A percentile compares a stretch with the other conserved stretches of the same genome.
Evolutionary conservation across 2,888 invertebrate species (phyloP).

Genomic region (Melikaiella ostensackeni): DNA sequence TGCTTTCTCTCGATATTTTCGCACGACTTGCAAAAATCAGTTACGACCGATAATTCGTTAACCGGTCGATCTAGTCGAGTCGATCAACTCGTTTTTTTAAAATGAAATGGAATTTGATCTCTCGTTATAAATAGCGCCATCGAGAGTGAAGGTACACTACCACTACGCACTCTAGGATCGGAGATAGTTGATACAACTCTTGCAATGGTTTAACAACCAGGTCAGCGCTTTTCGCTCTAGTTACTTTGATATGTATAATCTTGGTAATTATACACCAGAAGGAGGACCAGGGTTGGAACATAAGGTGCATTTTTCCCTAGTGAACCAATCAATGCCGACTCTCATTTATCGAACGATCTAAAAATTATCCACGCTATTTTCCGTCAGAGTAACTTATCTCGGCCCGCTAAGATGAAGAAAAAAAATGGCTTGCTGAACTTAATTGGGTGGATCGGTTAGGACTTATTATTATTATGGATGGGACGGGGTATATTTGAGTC

Average conservation of each 20-base stretch:
- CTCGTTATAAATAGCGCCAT: slow-evolving; percentile 63
- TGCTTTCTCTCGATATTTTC: slow-evolving; percentile 18
- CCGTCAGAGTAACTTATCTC: slow-evolving; percentile 13
- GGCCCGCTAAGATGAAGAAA: not conserved
- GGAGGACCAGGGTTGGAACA: slow-evolving; percentile 41
- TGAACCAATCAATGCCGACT: slow-evolving; percentile 50
- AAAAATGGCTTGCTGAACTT: not conserved
- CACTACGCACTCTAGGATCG: slow-evolving; percentile 38
- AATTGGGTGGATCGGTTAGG: not conserved
- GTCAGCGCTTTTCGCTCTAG: slow-evolving; percentile 71
- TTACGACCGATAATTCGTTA: slow-evolving; percentile 40
- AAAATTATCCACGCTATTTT: slow-evolving; percentile 19
- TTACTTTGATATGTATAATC: slow-evolving; percentile 73
- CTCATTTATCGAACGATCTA: slow-evolving; percentile 33
- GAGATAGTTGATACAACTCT: slow-evolving; percentile 49
- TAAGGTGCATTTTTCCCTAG: slow-evolving; percentile 45
- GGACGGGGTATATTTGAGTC: no score
- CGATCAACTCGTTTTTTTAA: slow-evolving; percentile 33
- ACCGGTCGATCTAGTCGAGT: slow-evolving; percentile 37
- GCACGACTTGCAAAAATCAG: slow-evolving; percentile 31
- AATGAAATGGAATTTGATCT: slow-evolving; percentile 62
- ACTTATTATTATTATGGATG: no score
- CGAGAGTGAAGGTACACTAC: slow-evolving; percentile 64
- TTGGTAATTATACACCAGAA: slow-evolving; percentile 65
- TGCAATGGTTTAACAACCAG: slow-evolving; percentile 64